These are phyloP conservation scores for Danio albolineatus DNA, from an alignment of 2,797 vertebrate species.

Conservation along the genomic window DNA sequence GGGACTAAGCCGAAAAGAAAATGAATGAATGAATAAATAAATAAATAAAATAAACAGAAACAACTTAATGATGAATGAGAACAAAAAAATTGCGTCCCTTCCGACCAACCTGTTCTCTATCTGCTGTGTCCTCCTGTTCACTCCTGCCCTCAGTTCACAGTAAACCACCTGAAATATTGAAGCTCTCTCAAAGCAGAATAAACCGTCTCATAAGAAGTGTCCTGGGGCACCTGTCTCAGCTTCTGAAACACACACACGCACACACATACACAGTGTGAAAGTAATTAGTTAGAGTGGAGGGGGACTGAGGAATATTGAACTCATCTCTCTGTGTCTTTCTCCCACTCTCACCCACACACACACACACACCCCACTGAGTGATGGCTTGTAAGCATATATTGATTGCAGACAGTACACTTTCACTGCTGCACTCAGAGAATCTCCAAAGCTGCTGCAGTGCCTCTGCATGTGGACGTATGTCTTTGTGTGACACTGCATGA, in stretches of 20 bases:
- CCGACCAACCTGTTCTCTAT: neutral
- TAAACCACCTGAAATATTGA: constrained; percentile 29
- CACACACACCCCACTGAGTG: constrained; percentile 32
- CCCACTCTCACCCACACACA: neutral
- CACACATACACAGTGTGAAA: constrained; percentile 13
- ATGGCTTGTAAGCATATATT: constrained; percentile 48
- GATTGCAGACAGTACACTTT: constrained; percentile 41
- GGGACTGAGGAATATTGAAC: constrained; percentile 48
- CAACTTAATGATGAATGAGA: neutral
- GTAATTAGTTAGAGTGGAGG: constrained; percentile 47
- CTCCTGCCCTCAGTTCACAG: neutral
- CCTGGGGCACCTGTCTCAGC: constrained; percentile 44
- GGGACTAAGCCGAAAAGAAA: no score
- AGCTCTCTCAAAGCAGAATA: constrained; percentile 34
- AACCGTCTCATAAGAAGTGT: constrained; percentile 31
- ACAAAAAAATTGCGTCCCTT: no score
- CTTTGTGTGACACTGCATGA: constrained; percentile 40
- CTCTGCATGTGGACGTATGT: constrained; percentile 42
- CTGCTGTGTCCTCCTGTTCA: neutral
- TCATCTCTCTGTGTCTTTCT: constrained; percentile 35
- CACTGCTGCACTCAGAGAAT: constrained; percentile 26
- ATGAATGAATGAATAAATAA: no score
- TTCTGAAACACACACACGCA: neutral
- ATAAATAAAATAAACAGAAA: neutral
- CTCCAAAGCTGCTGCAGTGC: constrained; percentile 31